Evolutionary conservation across 2,888 invertebrate genomes (phyloP), one percentile per base, ranked within the genome.

Genomic region (Incurvaria masculella): DNA sequence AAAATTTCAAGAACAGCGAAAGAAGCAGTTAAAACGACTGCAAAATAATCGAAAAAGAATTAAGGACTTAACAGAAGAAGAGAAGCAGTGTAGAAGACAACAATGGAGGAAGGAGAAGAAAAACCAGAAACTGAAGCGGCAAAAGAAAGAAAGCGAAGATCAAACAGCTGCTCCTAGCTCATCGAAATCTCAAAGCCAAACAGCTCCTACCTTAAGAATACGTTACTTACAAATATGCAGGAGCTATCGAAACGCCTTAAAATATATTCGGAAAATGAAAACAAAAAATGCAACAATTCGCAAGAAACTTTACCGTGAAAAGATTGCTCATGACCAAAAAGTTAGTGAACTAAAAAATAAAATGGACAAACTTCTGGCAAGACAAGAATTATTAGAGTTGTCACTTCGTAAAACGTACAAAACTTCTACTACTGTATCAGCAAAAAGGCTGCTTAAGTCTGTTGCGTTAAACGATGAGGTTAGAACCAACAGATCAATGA

Each of bases 101-200:
- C 14, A 19, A 19, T 51, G 48, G 46, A 40, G 48, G 16, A 44
- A 51, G n/a, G 41, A 51, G n/a, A 46, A 51, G 41, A 48, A 26
- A 16, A 48, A 50, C 26, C 21, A 42, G 21, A 45, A 38, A 44
- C 14, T 19, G 23, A 41, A 17, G 33, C 44, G 47, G 23, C 47
- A 23, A 17, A 42, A 47, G 17, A 47, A 21, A 42, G 21, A 26
- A 38, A 47, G 17, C 23, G 23, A 23, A 23, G 10, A 23, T 23
- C 23, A 23, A 23, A 23, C 23, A 23, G 23, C 23, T 23, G 23
- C 10, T 6, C 23, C 23, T 6, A 23, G 23, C 23, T 23, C 23
- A 10, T 23, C 23, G 23, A 23, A 5, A 10, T 23, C 23, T 23
- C 23, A 23, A 23, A 23, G 23, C 5, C 5, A 23, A 5, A 10